Conservation (phyloP, 1,140 invertebrate genomes). For the Neodiprion virginianus region DNA sequence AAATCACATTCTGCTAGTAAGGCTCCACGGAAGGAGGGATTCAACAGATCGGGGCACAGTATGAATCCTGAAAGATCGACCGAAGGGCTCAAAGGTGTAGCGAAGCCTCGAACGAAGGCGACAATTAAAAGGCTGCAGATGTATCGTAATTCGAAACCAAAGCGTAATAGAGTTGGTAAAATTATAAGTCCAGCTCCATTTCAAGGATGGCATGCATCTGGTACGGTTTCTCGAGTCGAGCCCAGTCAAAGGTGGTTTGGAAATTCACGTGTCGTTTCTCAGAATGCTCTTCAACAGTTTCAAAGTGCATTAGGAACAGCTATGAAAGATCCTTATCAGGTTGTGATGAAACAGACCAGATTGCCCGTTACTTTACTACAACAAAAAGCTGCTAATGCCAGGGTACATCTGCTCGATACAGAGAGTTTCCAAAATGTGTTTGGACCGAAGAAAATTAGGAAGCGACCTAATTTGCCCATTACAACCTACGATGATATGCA, state of each 20-base stretch:
- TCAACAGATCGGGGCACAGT: slow-evolving; percentile 81
- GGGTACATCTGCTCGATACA: slow-evolving; percentile 95
- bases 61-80: slow-evolving; percentile 86
- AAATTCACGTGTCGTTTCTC: slow-evolving; percentile 89
- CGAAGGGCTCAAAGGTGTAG: slow-evolving; percentile 83
- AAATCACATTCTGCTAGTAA: slow-evolving; percentile 74
- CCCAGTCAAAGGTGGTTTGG: slow-evolving; percentile 99
- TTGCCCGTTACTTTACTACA: slow-evolving; percentile 94
- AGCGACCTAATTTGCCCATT: slow-evolving; percentile 85
- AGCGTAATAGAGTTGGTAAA: slow-evolving; percentile 89
- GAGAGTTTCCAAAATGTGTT: slow-evolving; percentile 95
- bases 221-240: slow-evolving; percentile 92
- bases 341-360: slow-evolving; percentile 96
- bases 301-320: slow-evolving; percentile 95
- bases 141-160: slow-evolving; percentile 97
- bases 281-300: slow-evolving; percentile 95
- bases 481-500: slow-evolving; percentile 76
- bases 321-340: slow-evolving; percentile 95
- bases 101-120: slow-evolving; percentile 84
- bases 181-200: slow-evolving; percentile 95
- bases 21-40: slow-evolving; percentile 76
- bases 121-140: slow-evolving; percentile 97
- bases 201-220: slow-evolving; percentile 87
- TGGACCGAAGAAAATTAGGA: slow-evolving; percentile 92
- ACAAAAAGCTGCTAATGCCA: slow-evolving; percentile 88